These are phyloP conservation scores for Sphyrna mokarran DNA, from an alignment of 2,113 vertebrate species.

Conservation along the genomic window DNA sequence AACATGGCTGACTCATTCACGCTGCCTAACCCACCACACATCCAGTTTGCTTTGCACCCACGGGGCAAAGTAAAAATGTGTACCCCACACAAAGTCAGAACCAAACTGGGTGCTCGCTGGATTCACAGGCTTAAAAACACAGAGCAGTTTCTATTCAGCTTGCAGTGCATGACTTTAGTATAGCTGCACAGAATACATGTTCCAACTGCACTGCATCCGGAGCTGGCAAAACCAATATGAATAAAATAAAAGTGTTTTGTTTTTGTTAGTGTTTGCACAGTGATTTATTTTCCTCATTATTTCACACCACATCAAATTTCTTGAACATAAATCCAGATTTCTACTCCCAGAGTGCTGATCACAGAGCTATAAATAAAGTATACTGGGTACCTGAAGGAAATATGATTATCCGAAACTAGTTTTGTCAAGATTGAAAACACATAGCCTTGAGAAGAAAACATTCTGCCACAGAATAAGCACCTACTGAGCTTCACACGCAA, in stretches of 20 bases:
- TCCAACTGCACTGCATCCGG: neutral
- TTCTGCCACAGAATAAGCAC: neutral
- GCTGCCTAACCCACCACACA: neutral
- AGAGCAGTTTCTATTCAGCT: neutral
- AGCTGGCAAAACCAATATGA: neutral
- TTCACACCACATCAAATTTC: neutral
- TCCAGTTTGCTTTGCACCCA: neutral
- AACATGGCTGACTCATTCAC: neutral
- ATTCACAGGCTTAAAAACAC: neutral
- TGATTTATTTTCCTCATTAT: neutral
- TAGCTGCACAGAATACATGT: neutral
- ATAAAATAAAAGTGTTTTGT: neutral
- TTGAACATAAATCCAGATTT: neutral
- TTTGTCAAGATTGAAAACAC: neutral
- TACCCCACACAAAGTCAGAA: neutral
- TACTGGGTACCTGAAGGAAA: neutral
- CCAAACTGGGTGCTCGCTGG: neutral
- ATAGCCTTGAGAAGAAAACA: neutral
- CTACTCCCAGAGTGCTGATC: neutral
- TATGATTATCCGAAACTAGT: neutral
- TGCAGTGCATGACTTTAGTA: neutral
- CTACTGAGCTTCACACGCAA: neutral
- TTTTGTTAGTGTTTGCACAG: neutral
- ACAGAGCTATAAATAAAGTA: neutral
- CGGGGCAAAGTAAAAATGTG: neutral